These are phyloP conservation scores for Cochlearius cochlearius DNA, from an alignment of 2,113 vertebrate genomes.

Conservation along the genomic window DNA sequence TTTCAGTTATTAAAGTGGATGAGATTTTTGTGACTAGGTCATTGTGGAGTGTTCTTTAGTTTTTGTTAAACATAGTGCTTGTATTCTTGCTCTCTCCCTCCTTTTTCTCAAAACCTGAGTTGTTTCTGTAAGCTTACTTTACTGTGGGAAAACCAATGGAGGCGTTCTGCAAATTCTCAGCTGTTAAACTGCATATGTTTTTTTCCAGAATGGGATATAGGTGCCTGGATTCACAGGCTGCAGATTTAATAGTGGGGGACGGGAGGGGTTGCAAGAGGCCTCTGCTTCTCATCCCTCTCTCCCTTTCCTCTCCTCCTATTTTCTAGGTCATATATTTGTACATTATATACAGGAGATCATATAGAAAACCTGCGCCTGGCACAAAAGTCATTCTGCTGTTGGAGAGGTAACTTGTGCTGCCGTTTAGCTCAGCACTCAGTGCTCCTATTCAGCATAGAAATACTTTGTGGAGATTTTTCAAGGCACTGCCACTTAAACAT, in stretches of 20 bases:
- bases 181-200: neutral
- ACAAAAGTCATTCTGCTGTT: neutral
- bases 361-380: neutral
- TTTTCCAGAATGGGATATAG: neutral
- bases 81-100: neutral
- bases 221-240: neutral
- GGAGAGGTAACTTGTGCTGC: neutral
- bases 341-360: neutral
- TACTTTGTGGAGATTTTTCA: neutral
- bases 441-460: neutral
- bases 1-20: neutral
- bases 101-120: neutral
- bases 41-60: neutral
- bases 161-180: neutral
- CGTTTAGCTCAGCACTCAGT: neutral
- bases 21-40: neutral
- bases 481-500: neutral
- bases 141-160: neutral
- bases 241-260: neutral
- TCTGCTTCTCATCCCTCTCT: neutral
- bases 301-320: neutral
- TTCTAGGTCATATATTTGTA: neutral
- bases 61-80: neutral
- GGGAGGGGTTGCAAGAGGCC: neutral
- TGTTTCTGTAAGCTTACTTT: neutral